phyloP scores from a whole-genome alignment of 2,113 vertebrate species.

The Clarias macrocephalus region DNA sequence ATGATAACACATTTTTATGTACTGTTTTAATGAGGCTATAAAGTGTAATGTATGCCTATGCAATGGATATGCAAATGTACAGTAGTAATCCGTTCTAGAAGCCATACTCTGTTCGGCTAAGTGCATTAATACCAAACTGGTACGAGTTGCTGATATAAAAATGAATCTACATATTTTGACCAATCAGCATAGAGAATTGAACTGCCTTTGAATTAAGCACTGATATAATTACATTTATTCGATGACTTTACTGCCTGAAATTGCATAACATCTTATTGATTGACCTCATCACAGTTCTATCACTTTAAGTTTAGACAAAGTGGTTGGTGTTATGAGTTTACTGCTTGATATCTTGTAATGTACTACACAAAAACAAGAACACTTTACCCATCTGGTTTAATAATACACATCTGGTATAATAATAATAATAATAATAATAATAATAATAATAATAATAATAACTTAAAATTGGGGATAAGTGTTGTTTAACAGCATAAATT shows the following conservation, averaged over 20 bases:
- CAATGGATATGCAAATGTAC: not conserved
- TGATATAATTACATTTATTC: not conserved
- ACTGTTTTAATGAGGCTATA: not conserved
- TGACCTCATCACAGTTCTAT: not conserved
- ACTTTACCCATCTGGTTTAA: not conserved
- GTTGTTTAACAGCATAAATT: not conserved
- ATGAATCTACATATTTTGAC: not conserved
- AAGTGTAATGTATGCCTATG: too few species aligned
- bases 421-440: too few species aligned
- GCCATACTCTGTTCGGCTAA: not conserved
- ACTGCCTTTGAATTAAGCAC: not conserved
- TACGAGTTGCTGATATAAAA: not conserved
- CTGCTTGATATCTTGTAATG: not conserved
- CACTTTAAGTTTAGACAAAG: not conserved
- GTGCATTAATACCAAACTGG: not conserved
- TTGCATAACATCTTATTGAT: not conserved
- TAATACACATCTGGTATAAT: too few species aligned
- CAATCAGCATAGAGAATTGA: not conserved
- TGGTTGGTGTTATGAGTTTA: not conserved
- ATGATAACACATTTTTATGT: not conserved
- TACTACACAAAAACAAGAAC: constrained; percentile 1
- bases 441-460: too few species aligned
- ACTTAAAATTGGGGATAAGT: not conserved
- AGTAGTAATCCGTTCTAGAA: not conserved
- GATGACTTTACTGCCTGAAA: not conserved